Base-by-base conservation (phyloP, 2,888 invertebrate species). In the Phyto melanocephala region DNA sequence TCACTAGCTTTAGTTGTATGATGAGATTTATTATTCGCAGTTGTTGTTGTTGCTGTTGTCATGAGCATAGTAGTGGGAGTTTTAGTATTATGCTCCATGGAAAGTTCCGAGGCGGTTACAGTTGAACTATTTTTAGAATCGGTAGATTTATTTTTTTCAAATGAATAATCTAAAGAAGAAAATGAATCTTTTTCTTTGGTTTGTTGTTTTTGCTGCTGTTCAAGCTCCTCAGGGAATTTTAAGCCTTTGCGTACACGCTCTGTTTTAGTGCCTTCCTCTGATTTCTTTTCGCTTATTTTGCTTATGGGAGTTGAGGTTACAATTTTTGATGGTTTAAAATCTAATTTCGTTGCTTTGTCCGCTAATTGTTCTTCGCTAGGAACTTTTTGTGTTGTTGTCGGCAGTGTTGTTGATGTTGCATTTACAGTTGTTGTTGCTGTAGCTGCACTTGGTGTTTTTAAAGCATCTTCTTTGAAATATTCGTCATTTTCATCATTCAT, bases 231-330 rank as follows among this genome's bases (percentile, higher is more conserved):
- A 11, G 70, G 71, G 72, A 87, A 87, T 76, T 80, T 85, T 0
- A 88, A 75, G 33, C 85, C 85, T 67, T 86, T 86, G n/a, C 85
- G 86, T 22, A 56, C 80, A 35, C 80, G 70, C 22, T 79, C 71
- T 7, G n/a, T 13, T 20, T 72, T 68, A n/a, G 10, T 33, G 40
- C 24, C 37, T 52, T 80, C 62, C 2, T 42, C 63, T 0, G 63
- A 11, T 68, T 84, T 83, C 52, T 84, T 79, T 17, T 81, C 80
- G 17, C 50, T 74, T 13, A 60, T 22, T 75, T 84, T 86, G 65
- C 56, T 85, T 17, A 89, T 86, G 6, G 89, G 89, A n/a, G 89
- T 89, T 10, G 89, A 89, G 75, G 89, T 89, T 1, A 89, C 37
- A 40, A 88, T 77, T 85, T 87, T 87, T 47, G 76, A 80, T 50